Evolutionary conservation across 2,888 invertebrate genomes (phyloP), one percentile per base, ranked within the genome.

Genomic region (Drosophila yooni): DNA sequence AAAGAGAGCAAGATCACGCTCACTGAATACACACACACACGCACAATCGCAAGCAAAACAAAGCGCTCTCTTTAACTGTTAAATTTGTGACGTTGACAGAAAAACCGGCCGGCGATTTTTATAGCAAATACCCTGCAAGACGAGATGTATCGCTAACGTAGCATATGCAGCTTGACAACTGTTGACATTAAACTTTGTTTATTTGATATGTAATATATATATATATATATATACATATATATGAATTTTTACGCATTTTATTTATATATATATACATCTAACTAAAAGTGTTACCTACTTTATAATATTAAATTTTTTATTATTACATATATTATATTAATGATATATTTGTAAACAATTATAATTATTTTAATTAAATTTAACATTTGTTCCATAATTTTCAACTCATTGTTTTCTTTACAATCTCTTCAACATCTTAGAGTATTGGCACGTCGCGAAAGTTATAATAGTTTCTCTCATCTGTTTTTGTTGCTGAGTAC

Each of bases 91-190:
- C 86, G 84, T 82, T 80, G 72, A 64, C 88, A 73, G 69, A 74
- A 83, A 46, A 81, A 84, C 91, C 90, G 90, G 90, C 90, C 91
- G 90, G 87, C 83, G 62, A 81, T 40, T 90, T 84, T 72, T 70
- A 34, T 43, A 51, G 48, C 21, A 29, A 27, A 31, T 82, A 51
- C 80, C 31, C 80, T 73, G 61, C 57, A 33, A 50, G 29, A 10
- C 1, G 46, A 2, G 7, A n/a, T 10, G 8, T 46, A 46, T 46
- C 21, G 8, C 21, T 25, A 25, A 15, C 1, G 8, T 25, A 4
- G 7, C 21, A 46, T 8, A 1, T 46, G 15, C 21, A 8, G 4
- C 4, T 15, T 15, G 46, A 15, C 7, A 46, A 15, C 15, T 15
- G 2, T 25, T 8, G 13, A 25, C 4, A 25, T 15, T 25, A 8